Percentiles rank a stretch among this genome's conserved stretches.
These are phyloP conservation scores for Byasa hedistus DNA, from an alignment of 2,888 invertebrate genomes.

Conservation along the genomic window DNA sequence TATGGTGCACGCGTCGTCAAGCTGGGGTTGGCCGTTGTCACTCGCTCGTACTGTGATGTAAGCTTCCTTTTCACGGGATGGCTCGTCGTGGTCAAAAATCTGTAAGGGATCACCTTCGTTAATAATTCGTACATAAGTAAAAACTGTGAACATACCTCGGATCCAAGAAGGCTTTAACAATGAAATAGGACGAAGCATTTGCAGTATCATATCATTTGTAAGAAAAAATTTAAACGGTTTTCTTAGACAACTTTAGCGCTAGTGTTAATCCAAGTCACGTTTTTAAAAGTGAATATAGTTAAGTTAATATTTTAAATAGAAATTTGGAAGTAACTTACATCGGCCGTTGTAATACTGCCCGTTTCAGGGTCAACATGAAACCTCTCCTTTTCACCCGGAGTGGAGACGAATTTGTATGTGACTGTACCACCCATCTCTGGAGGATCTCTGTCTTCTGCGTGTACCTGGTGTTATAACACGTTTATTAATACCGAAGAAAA, in stretches of 20 bases:
- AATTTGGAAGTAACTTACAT: slow-evolving; percentile 64
- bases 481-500: no score
- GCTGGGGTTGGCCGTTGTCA: slow-evolving; percentile 93
- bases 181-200: background rate
- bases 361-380: slow-evolving; percentile 89
- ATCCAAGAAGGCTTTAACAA: slow-evolving; percentile 15
- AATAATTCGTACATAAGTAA: no score
- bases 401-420: slow-evolving; percentile 89
- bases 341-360: slow-evolving; percentile 87
- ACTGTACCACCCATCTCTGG: slow-evolving; percentile 88
- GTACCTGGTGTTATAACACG: slow-evolving; percentile 72
- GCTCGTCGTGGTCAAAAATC: slow-evolving; percentile 94
- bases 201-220: background rate
- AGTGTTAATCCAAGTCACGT: background rate
- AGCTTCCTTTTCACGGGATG: slow-evolving; percentile 88
- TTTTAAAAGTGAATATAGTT: background rate
- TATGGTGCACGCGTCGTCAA: slow-evolving; percentile 96
- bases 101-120: slow-evolving; percentile 46
- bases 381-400: slow-evolving; percentile 85
- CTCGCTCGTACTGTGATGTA: slow-evolving; percentile 94
- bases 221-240: background rate
- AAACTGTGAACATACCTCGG: slow-evolving; percentile 17
- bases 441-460: slow-evolving; percentile 86
- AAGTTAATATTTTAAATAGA: background rate
- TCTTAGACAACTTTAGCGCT: no score